Evolutionary conservation across 2,113 vertebrate genomes (phyloP).

Genomic region (Rhabdomys dilectus): DNA sequence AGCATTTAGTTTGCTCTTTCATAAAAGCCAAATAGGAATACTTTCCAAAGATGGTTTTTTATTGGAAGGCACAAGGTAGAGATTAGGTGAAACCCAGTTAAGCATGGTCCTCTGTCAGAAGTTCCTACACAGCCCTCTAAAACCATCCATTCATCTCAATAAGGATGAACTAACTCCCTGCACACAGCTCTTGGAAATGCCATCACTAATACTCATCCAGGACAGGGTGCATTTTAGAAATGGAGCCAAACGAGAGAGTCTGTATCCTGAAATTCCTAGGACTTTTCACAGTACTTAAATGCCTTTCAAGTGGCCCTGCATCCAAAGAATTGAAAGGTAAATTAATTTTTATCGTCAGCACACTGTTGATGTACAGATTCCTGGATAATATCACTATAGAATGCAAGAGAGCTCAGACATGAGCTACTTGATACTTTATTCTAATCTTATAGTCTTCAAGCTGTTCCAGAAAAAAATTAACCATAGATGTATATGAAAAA

Average conservation of each 20-base stretch:
- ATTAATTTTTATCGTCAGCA: slow-evolving; percentile 4
- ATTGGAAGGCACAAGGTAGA: accelerated
- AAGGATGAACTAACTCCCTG: background rate
- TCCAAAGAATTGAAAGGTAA: background rate
- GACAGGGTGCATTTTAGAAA: background rate
- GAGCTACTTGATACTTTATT: background rate
- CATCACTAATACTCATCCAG: background rate
- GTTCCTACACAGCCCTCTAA: background rate
- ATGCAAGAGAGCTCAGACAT: background rate
- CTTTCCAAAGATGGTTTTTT: background rate
- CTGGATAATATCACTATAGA: background rate
- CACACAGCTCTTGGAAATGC: background rate
- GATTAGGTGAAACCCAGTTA: background rate
- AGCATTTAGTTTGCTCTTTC: background rate
- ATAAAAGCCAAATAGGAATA: background rate
- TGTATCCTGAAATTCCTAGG: background rate
- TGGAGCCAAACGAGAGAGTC: background rate
- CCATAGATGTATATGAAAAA: background rate
- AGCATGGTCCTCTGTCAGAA: background rate
- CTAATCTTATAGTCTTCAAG: background rate
- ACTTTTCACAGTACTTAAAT: background rate
- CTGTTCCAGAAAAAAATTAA: background rate
- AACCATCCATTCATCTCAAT: background rate
- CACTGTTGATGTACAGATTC: background rate
- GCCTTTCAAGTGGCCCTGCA: background rate